These are phyloP conservation scores for Poecilia velifera DNA, from an alignment of 2,797 vertebrate genomes.

Conservation along the genomic window DNA sequence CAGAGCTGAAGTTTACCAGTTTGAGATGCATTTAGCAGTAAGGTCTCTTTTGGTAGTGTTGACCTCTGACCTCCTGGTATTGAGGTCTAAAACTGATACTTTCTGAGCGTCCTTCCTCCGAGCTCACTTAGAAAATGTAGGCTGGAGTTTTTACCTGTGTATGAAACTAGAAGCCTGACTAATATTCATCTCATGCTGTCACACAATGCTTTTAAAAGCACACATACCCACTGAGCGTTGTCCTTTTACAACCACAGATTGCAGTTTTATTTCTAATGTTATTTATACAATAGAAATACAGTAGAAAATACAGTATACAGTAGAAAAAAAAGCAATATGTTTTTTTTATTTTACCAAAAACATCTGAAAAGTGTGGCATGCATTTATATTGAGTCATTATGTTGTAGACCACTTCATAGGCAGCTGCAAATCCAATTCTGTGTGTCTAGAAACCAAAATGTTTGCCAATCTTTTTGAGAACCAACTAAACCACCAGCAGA, in stretches of 20 bases:
- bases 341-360: not conserved
- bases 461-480: not conserved
- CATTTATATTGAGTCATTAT: too few relatives aligned
- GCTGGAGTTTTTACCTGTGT: not conserved
- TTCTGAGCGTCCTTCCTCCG: not conserved
- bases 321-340: not conserved
- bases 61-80: slow-evolving; percentile 44
- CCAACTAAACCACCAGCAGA: not conserved
- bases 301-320: too few relatives aligned
- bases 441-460: not conserved
- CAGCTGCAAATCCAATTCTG: not conserved
- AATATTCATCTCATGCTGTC: too few relatives aligned
- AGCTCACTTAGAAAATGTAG: not conserved
- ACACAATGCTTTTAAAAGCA: too few relatives aligned
- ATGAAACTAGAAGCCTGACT: too few relatives aligned
- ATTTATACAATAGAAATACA: not conserved
- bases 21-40: slow-evolving; percentile 45
- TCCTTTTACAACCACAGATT: too few relatives aligned
- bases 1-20: slow-evolving; percentile 25
- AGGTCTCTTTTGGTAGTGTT: slow-evolving; percentile 30
- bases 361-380: not conserved
- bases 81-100: slow-evolving; percentile 20
- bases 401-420: not conserved
- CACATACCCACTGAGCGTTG: too few relatives aligned
- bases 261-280: not conserved